phyloP scores from a whole-genome alignment of 2,888 invertebrate genomes.

The Petrophora chlorosata region DNA sequence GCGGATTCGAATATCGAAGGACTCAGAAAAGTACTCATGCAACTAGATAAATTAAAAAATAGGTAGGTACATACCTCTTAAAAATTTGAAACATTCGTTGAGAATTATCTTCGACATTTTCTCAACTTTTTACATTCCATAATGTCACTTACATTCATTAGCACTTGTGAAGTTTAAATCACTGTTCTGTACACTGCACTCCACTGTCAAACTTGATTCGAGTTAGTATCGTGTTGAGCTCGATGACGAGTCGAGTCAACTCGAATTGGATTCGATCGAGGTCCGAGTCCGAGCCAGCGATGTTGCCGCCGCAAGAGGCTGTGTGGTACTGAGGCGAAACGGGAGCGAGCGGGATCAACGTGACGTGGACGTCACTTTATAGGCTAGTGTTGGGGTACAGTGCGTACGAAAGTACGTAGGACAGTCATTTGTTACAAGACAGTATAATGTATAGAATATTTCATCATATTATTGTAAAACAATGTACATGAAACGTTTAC shows the following conservation, averaged over 20 bases:
- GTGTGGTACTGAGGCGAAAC: slow-evolving; percentile 67
- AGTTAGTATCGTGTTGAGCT: slow-evolving; percentile 18
- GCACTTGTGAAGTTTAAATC: slow-evolving; percentile 34
- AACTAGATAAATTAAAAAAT: background rate
- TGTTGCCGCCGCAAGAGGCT: slow-evolving; percentile 68
- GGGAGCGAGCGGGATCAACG: slow-evolving; percentile 60
- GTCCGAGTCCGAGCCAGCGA: slow-evolving; percentile 34
- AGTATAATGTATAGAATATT: too few species aligned
- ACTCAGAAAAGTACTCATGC: background rate
- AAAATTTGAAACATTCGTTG: slow-evolving; percentile 11
- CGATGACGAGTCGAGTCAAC: slow-evolving; percentile 20
- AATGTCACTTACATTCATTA: slow-evolving; percentile 27
- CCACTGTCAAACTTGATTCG: slow-evolving; percentile 46
- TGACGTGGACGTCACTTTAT: slow-evolving; percentile 59
- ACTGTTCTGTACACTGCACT: slow-evolving; percentile 72
- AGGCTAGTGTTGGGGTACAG: slow-evolving; percentile 49
- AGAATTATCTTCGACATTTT: slow-evolving; percentile 17
- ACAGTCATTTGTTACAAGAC: too few species aligned
- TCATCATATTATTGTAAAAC: too few species aligned
- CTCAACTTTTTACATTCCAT: slow-evolving; percentile 26
- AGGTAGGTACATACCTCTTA: slow-evolving; percentile 22
- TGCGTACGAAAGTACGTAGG: slow-evolving; percentile 43
- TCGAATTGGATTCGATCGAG: slow-evolving; percentile 13
- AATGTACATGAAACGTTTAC: too few species aligned
- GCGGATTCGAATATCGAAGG: too few species aligned